Conservation (phyloP, 1,140 invertebrate genomes). For the Melitaea cinxia region DNA sequence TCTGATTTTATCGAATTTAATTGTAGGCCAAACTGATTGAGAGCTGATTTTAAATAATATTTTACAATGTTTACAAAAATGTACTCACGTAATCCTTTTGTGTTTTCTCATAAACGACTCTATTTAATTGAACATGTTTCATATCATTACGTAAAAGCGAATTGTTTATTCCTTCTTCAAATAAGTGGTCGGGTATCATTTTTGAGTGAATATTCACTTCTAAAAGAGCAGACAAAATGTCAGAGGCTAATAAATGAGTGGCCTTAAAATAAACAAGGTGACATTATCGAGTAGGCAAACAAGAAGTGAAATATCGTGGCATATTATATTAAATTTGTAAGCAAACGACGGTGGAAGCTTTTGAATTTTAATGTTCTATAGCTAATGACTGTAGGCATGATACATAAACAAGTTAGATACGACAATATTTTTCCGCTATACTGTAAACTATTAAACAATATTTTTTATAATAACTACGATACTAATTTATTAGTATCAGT, state of each 20-base stretch:
- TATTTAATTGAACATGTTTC: slow-evolving; percentile 58
- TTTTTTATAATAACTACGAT: too few relatives aligned
- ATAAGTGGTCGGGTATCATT: slow-evolving; percentile 65
- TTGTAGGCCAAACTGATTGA: too few relatives aligned
- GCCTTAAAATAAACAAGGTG: slow-evolving; percentile 26
- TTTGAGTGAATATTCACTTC: slow-evolving; percentile 9
- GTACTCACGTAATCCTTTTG: slow-evolving; percentile 67
- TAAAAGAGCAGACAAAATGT: slow-evolving; percentile 14
- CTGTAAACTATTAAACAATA: too few relatives aligned
- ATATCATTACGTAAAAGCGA: slow-evolving; percentile 62
- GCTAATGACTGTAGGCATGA: slow-evolving; percentile 8
- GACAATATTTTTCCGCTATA: not conserved
- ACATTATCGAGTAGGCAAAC: slow-evolving; percentile 61
- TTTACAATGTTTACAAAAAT: too few relatives aligned
- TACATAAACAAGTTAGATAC: not conserved
- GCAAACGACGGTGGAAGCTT: slow-evolving; percentile 53
- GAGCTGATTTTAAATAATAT: too few relatives aligned
- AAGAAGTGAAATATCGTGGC: slow-evolving; percentile 52
- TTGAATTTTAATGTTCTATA: slow-evolving; percentile 55
- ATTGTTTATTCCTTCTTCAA: slow-evolving; percentile 68
- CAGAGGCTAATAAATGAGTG: slow-evolving; percentile 22
- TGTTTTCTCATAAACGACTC: slow-evolving; percentile 56
- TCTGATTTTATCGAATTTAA: too few relatives aligned
- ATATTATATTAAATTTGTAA: slow-evolving; percentile 68
- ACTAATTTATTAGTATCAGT: too few relatives aligned